Evolutionary conservation across 1,140 invertebrate species (phyloP).

Genomic region (Acromyrmex heyeri): DNA sequence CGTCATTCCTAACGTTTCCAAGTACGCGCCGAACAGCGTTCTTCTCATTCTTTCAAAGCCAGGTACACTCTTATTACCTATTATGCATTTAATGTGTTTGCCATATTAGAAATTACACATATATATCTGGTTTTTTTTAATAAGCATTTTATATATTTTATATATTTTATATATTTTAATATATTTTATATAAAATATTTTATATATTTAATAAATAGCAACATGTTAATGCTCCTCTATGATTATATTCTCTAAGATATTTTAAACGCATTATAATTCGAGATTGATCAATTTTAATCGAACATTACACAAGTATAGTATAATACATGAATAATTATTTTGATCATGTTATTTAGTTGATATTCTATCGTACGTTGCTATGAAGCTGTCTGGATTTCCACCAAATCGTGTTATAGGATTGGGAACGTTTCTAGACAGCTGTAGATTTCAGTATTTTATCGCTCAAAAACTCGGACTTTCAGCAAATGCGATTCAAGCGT

Average conservation of each 20-base stretch:
- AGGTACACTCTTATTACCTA: slow-evolving; percentile 79
- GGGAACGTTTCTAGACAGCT: slow-evolving; percentile 89
- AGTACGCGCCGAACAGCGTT: slow-evolving; percentile 88
- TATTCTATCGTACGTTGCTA: slow-evolving; percentile 88
- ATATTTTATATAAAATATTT: too few species aligned
- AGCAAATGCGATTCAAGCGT: slow-evolving; percentile 87
- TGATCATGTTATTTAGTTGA: slow-evolving; percentile 86
- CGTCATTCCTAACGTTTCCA: slow-evolving; percentile 87
- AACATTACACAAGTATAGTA: background rate
- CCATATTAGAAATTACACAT: background rate
- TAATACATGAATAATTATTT: background rate
- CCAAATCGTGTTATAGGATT: slow-evolving; percentile 88
- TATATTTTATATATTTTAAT: background rate
- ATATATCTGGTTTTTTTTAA: background rate
- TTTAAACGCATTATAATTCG: background rate
- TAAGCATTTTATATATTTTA: background rate
- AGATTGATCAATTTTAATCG: background rate
- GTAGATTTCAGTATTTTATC: slow-evolving; percentile 88
- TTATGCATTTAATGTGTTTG: slow-evolving; percentile 10
- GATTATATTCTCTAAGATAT: background rate
- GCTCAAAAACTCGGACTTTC: slow-evolving; percentile 87
- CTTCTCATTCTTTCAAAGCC: slow-evolving; percentile 88
- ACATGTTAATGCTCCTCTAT: background rate
- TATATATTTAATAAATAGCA: background rate
- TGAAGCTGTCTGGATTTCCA: slow-evolving; percentile 90